A percentile compares a stretch with the other conserved stretches of the same genome.
These are phyloP conservation scores for Beris morrisii DNA, from an alignment of 2,888 invertebrate species.

Conservation along the genomic window DNA sequence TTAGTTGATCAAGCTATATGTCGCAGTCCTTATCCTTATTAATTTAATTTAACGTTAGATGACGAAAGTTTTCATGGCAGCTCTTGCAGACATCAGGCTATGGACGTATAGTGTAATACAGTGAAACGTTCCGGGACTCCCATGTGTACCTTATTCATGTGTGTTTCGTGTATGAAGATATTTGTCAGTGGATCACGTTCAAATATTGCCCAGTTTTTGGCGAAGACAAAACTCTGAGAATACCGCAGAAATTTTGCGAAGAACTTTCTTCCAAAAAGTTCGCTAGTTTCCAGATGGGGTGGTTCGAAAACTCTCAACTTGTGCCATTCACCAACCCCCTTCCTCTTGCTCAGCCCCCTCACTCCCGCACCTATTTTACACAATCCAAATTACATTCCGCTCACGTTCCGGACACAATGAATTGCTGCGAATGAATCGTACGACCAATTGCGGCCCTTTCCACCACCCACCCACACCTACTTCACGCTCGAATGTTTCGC, in stretches of 20 bases:
- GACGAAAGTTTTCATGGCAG: conserved; percentile 1
- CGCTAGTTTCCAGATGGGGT: not conserved
- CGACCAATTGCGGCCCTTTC: too few relatives aligned
- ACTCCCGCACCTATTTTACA: too few relatives aligned
- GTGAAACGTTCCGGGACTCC: not conserved
- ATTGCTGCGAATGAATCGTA: too few relatives aligned
- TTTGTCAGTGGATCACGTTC: conserved; percentile 4
- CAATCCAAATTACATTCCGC: too few relatives aligned
- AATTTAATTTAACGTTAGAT: conserved; percentile 11
- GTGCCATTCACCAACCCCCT: too few relatives aligned
- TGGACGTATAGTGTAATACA: not conserved
- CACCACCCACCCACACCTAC: too few relatives aligned
- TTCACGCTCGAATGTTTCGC: too few relatives aligned
- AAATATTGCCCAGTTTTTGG: not conserved
- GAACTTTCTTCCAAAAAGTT: not conserved
- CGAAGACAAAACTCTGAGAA: not conserved
- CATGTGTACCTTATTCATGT: not conserved
- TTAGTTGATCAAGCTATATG: not conserved
- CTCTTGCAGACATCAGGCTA: not conserved
- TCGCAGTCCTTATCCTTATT: not conserved
- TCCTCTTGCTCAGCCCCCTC: too few relatives aligned
- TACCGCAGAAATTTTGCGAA: not conserved
- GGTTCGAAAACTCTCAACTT: too few relatives aligned
- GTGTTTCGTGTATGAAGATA: not conserved
- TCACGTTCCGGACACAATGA: too few relatives aligned